phyloP scores from a whole-genome alignment of 2,797 vertebrate species.

The Peromyscus aztecus region DNA sequence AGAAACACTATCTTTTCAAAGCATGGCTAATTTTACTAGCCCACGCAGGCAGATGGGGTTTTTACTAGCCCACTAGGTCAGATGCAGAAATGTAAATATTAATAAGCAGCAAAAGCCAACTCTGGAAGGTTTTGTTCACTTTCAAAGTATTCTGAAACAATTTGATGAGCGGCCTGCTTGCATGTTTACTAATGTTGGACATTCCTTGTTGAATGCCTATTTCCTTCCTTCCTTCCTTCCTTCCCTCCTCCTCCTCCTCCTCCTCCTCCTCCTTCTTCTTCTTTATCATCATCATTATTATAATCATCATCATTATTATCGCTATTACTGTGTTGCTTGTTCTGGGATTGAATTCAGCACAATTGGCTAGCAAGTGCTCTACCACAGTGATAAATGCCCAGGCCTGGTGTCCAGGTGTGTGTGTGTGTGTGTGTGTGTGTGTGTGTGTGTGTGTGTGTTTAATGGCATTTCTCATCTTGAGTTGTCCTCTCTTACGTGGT shows the following conservation, averaged over 20 bases:
- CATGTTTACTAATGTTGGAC: neutral
- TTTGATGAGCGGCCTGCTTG: neutral
- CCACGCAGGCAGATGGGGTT: neutral
- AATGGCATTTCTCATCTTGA: conserved; percentile 12
- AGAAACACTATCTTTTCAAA: conserved; percentile 48
- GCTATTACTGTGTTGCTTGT: neutral
- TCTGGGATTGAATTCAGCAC: neutral
- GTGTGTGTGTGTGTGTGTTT: neutral
- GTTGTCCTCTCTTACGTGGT: neutral
- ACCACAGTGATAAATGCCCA: neutral
- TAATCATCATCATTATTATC: neutral
- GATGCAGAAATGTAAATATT: conserved; percentile 54
- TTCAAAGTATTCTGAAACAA: neutral
- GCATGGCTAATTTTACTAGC: conserved; percentile 36
- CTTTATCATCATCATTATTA: too few relatives aligned
- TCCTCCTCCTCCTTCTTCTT: too few relatives aligned
- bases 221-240: too few relatives aligned
- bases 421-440: neutral
- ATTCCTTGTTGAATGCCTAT: too few relatives aligned
- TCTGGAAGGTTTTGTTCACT: conserved; percentile 6
- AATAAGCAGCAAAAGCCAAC: conserved; percentile 43
- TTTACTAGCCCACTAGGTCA: neutral
- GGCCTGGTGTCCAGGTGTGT: neutral
- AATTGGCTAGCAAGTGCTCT: neutral
- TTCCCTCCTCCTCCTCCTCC: too few relatives aligned